Evolutionary conservation across 2,113 vertebrate species (phyloP).

Genomic region (Oreotragus oreotragus): DNA sequence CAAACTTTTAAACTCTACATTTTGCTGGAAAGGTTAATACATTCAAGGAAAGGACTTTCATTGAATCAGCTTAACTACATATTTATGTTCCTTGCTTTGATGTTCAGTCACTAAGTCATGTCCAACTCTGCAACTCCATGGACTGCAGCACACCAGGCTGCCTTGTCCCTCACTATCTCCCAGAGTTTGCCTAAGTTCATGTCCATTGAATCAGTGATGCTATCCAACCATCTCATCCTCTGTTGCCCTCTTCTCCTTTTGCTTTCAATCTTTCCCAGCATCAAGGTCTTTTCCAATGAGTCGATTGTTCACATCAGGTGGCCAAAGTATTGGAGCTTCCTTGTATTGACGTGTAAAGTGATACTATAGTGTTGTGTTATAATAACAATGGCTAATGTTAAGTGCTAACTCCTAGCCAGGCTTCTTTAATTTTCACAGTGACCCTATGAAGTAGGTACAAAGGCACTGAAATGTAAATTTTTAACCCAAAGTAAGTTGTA

Average conservation of each 20-base stretch:
- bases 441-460: not conserved
- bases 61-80: not conserved
- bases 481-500: not conserved
- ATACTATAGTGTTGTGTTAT: not conserved
- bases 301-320: not conserved
- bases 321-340: not conserved
- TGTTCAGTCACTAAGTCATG: not conserved
- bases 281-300: not conserved
- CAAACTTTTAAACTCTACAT: not conserved
- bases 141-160: not conserved
- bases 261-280: not conserved
- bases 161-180: not conserved
- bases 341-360: not conserved
- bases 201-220: not conserved
- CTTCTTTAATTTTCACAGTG: not conserved
- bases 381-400: not conserved
- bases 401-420: not conserved
- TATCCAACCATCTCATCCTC: not conserved
- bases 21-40: not conserved
- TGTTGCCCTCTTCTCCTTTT: not conserved
- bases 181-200: not conserved
- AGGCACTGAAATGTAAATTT: not conserved
- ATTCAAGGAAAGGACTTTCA: not conserved
- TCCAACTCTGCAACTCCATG: not conserved
- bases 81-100: not conserved